Base-by-base conservation (phyloP, 1,140 invertebrate species). In the Nylanderia fulva region DNA sequence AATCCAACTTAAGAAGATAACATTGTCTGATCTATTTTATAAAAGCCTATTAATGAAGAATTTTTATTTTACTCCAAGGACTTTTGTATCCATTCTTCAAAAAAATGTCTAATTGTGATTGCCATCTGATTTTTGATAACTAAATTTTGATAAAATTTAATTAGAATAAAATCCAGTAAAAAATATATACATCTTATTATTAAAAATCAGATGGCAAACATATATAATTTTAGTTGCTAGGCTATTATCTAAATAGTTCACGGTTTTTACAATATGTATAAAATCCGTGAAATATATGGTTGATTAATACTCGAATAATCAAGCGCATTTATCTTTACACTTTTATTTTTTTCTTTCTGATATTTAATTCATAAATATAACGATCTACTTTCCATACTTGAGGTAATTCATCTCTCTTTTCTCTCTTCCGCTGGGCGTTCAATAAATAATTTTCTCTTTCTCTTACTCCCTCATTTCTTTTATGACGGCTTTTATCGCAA, bases 401-500 rank as follows among this genome's bases (percentile, higher is more conserved):
- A 24, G 15, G 9, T 33, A 45, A 68, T 79, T 39, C 15, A 45
- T 15, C 21, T 11, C 15, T 5, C 45, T 48, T 13, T 15, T 11
- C 15, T 5, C 45, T 48, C 42, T 45, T 15, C 18, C 45, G 0
- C 45, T 3, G 33, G 68, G 29, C 18, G 33, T 15, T 39, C 33
- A 21, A 68, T 68, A 36, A 58, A 79, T 79, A 54, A 79, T 79
- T 64, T 39, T 18, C 39, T 18, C 13, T 36, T 56, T 54, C 76
- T 68, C 29, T 39, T 6, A 29, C 29, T 54, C n/a, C 21, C 21
- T 54, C 39, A 63, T 39, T 63, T 27, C 39, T 36, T 63, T 76
- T 76, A 76, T 24, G 24, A 27, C 39, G 74, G 58, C 42, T 68
- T 77, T 79, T 68, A 79, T 79, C 76, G 45, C 27, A 61, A 66